Evolutionary conservation across 2,888 invertebrate genomes (phyloP).

Genomic region (Limenitis camilla): DNA sequence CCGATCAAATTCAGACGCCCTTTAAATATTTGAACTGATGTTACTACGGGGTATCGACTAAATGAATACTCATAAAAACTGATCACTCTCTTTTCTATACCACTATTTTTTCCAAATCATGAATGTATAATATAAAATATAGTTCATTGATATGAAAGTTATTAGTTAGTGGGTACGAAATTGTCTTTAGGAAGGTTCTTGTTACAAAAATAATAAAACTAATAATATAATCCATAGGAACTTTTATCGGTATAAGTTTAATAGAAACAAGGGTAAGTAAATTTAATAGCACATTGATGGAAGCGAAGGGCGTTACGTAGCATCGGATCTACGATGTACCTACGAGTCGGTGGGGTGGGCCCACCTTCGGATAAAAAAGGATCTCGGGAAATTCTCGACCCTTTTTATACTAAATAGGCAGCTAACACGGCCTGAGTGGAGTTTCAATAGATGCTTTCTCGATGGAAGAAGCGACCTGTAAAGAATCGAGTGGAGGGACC

Average conservation of each 20-base stretch:
- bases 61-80: constrained; percentile 28
- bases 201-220: no score
- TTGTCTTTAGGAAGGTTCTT: no score
- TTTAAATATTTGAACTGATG: constrained; percentile 70
- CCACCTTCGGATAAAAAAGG: constrained; percentile 68
- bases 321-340: constrained; percentile 10
- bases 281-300: constrained; percentile 15
- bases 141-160: no score
- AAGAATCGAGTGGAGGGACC: constrained; percentile 62
- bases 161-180: no score
- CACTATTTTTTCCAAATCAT: no score
- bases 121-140: no score
- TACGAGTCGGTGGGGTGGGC: constrained; percentile 34
- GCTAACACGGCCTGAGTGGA: constrained; percentile 74
- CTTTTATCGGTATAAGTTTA: constrained; percentile 11
- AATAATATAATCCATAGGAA: no score
- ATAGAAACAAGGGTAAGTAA: constrained; percentile 17
- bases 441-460: constrained; percentile 74
- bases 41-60: constrained; percentile 28
- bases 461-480: constrained; percentile 72
- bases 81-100: no score
- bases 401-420: constrained; percentile 76
- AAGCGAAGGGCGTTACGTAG: constrained; percentile 14
- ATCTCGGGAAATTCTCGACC: constrained; percentile 68
- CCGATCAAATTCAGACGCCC: constrained; percentile 62